Evolutionary conservation across 2,113 vertebrate genomes (phyloP), one percentile per base, ranked within the genome.

Genomic region (Gallinago jamesoni): DNA sequence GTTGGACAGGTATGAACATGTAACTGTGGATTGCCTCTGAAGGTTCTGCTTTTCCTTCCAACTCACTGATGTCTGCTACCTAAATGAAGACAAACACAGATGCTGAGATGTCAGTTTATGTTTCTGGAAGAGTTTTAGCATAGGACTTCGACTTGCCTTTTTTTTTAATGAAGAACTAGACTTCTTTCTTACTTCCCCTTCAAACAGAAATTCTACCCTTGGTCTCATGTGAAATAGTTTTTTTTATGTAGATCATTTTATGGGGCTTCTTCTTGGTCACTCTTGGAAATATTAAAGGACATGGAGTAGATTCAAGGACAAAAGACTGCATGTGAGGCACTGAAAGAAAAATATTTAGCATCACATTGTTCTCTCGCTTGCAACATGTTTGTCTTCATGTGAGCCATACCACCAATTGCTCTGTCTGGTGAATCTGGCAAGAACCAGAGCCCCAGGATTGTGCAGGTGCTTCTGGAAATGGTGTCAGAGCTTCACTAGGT

Each of bases 391-490:
- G 19, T 33, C 24, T 88, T 81, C 9, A 2, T 9, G 19, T 56
- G 21, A 64, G 50, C 18, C 3, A 0, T 55, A 10, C 10, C 25
- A 31, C 30, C 60, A 23, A 1, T 27, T 74, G 9, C 47, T 84
- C 28, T 2, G 8, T 24, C 18, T 31, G 30, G 39, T 1, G 9
- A 68, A 33, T 37, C 18, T 12, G 55, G 37, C 0, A 6, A 60
- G 60, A 30, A 5, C 0, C 2, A 30, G 50, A 41, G 33, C 8
- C 1, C n/a, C 18, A 12, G 31, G 45, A 8, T 14, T 41, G 59
- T 37, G 16, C 22, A 55, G 66, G n/a, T 62, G n/a, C 45, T 82
- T 63, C 57, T 48, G 37, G 37, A 66, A 45, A n/a, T 0, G 2
- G 31, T 87, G 43, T 7, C 0, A 1, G 41, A 77, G 21, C 8